Conservation (phyloP, 2,888 invertebrate genomes). For the Apoda limacodes region DNA sequence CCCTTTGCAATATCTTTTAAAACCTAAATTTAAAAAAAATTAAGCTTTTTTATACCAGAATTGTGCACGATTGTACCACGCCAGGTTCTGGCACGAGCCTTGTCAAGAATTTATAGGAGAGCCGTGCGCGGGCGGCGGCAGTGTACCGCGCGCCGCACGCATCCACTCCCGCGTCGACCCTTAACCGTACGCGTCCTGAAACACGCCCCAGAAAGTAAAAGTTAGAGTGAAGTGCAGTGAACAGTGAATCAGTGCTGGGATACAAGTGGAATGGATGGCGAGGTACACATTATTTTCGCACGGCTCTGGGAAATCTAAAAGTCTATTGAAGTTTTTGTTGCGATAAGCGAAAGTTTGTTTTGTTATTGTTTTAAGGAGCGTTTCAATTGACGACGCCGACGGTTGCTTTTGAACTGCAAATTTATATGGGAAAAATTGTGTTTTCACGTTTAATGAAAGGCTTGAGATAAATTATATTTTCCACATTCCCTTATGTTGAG, state of each 20-base stretch:
- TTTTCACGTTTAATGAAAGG: not conserved
- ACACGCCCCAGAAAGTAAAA: slow-evolving; percentile 36
- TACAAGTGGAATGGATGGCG: slow-evolving; percentile 49
- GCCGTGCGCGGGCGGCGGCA: slow-evolving; percentile 43
- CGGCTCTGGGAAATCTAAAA: not conserved
- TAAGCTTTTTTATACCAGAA: too few relatives aligned
- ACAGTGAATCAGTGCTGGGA: slow-evolving; percentile 29
- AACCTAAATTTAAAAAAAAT: too few relatives aligned
- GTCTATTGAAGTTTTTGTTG: not conserved
- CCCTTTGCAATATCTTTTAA: too few relatives aligned
- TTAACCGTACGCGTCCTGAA: slow-evolving; percentile 22
- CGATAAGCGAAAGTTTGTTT: not conserved
- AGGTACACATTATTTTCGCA: slow-evolving; percentile 25
- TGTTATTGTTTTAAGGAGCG: not conserved
- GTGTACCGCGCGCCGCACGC: slow-evolving; percentile 28
- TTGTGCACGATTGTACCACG: slow-evolving; percentile 58
- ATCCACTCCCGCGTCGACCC: slow-evolving; percentile 17
- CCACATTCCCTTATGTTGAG: not conserved
- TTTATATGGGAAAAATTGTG: too few relatives aligned
- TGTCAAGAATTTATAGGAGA: slow-evolving; percentile 63
- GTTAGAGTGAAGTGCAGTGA: slow-evolving; percentile 38
- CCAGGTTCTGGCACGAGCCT: slow-evolving; percentile 57
- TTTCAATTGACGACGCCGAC: not conserved
- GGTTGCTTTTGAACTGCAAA: not conserved
- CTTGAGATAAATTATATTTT: not conserved